Evolutionary conservation across 2,888 invertebrate species (phyloP).

Genomic region (Arge pagana): DNA sequence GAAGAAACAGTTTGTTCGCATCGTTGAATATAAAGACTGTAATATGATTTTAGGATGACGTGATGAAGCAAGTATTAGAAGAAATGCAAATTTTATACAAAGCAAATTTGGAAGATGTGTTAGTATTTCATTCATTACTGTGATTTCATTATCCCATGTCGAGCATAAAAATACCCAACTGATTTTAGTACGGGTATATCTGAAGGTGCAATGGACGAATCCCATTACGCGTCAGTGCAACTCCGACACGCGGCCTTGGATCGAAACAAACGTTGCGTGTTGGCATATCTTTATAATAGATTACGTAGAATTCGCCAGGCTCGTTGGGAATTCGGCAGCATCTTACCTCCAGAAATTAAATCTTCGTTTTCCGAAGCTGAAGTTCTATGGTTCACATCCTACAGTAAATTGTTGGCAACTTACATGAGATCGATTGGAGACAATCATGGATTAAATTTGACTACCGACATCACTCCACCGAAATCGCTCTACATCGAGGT

Average conservation of each 20-base stretch:
- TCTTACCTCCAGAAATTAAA: conserved; percentile 84
- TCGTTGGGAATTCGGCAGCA: conserved; percentile 95
- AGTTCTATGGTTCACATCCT: conserved; percentile 85
- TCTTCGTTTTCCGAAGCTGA: conserved; percentile 80
- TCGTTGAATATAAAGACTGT: no score
- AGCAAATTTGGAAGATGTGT: conserved; percentile 87
- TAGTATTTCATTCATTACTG: conserved; percentile 57
- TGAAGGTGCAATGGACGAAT: conserved; percentile 36
- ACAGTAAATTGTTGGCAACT: conserved; percentile 81
- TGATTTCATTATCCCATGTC: neutral
- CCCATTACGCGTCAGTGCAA: conserved; percentile 75
- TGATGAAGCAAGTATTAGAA: conserved; percentile 79
- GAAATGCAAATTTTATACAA: conserved; percentile 85
- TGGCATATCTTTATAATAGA: conserved; percentile 83
- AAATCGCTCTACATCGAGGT: conserved; percentile 93
- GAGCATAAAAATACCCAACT: neutral
- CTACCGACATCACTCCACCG: conserved; percentile 86
- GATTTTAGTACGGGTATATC: no score
- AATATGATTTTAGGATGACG: conserved; percentile 78
- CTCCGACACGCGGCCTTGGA: conserved; percentile 85
- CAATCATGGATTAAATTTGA: conserved; percentile 82
- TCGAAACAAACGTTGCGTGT: conserved; percentile 86
- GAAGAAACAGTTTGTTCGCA: no score
- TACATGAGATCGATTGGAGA: conserved; percentile 92
- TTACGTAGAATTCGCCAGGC: conserved; percentile 80